Base-by-base conservation (phyloP, 2,113 vertebrate species). In the Chionomys nivalis region DNA sequence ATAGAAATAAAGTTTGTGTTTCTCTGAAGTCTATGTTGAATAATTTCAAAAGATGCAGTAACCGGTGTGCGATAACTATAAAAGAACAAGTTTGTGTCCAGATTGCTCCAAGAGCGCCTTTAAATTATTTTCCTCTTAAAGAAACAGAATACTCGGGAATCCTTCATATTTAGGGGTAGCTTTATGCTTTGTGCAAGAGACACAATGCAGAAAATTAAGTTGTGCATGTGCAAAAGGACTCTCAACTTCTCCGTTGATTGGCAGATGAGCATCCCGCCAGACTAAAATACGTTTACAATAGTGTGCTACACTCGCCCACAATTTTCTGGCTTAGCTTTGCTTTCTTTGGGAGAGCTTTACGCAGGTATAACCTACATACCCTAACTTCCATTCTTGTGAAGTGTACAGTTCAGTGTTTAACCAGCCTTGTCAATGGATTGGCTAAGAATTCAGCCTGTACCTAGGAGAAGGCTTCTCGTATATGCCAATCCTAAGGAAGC, bases 71-170 rank as follows among this genome's bases (percentile, higher is more conserved):
- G 17, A 76, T 72, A 95, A 82, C 26, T 93, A 39, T 77, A 42
- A 92, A 81, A 87, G 13, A 81, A 58, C 47, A 6, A 44, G 33
- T 78, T 3, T 70, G 33, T 19, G 88, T 19, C 82, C 82, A 44
- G 5, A 55, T 49, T 78, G 36, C 23, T 93, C 92, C 65, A 81
- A 4, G 70, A 89, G 26, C 65, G 1, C n/a, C 44, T 90, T 91
- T 81, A 95, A 76, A 11, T 90, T 95, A 86, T 76, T 39, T 87
- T 83, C 72, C 52, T 87, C 36, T 86, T 93, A 85, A 79, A 85
- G 63, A 65, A 81, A 95, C 1, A 14, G 47, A 94, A 89, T 47
- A 24, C n/a, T 28, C 33, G 66, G 66, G 21, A 55, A 90, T 85
- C 66, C 93, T 33, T 91, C 78, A 39, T 47, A 70, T 39, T 90